A percentile compares a stretch with the other conserved stretches of the same genome.
Conservation (phyloP, 37 sponge, comb jelly and placozoan genomes). For the Hormiphora californensis region DNA sequence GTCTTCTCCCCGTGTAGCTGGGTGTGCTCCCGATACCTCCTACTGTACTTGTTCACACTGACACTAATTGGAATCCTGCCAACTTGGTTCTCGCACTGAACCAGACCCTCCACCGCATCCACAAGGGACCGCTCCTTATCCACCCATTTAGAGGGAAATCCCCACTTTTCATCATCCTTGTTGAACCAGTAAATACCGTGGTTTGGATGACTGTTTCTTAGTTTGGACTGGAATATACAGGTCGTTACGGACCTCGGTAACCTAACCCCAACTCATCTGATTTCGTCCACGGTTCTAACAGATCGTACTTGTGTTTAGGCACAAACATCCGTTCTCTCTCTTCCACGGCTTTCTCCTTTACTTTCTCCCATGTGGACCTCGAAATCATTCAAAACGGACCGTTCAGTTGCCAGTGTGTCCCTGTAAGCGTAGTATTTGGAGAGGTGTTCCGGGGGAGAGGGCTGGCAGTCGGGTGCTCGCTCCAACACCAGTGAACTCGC, state of each 20-base stretch:
- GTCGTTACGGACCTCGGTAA: not conserved
- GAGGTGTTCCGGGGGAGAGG: not conserved
- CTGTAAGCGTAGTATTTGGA: not conserved
- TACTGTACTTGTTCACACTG: constrained; percentile 33
- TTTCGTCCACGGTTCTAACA: not conserved
- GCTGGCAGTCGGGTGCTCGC: not conserved
- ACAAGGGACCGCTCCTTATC: not conserved
- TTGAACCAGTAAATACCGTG: not conserved
- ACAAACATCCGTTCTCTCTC: constrained; percentile 3
- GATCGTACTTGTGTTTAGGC: constrained; percentile 17
- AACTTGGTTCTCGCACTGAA: not conserved
- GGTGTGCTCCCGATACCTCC: not conserved
- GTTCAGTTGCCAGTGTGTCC: not conserved
- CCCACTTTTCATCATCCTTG: not conserved
- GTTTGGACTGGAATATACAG: not conserved
- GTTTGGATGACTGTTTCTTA: not conserved
- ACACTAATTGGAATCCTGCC: constrained; percentile 22
- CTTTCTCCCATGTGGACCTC: not conserved
- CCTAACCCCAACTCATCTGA: not conserved
- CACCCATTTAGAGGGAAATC: not conserved
- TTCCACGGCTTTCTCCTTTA: not conserved
- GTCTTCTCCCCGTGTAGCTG: not conserved
- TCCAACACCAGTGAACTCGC: constrained; percentile 38
- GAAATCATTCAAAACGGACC: constrained; percentile 33
- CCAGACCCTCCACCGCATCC: not conserved